A percentile compares a stretch with the other conserved stretches of the same genome.
Evolutionary conservation across 30 jellyfish, hydroid and myxozoan genomes (phyloP).

Genomic region (Rhopilema esculentum): DNA sequence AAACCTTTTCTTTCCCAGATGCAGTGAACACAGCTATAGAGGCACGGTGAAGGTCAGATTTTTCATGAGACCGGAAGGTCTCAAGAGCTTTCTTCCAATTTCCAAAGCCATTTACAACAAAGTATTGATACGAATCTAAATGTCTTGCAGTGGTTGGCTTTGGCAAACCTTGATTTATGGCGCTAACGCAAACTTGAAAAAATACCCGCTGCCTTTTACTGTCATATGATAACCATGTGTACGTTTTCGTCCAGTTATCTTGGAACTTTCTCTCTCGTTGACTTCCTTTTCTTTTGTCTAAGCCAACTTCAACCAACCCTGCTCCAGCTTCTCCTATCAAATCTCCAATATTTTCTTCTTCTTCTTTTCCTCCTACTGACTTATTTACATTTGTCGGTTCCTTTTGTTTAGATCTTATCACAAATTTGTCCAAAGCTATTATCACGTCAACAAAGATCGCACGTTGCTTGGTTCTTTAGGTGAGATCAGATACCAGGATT

Average conservation of each 20-base stretch:
- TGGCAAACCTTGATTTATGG: slow-evolving; percentile 40
- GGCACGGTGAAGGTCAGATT: slow-evolving; percentile 52
- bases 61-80: slow-evolving; percentile 42
- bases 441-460: slow-evolving; percentile 2
- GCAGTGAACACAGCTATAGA: slow-evolving; percentile 21
- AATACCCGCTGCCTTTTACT: slow-evolving; percentile 26
- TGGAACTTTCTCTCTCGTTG: slow-evolving; percentile 28
- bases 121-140: slow-evolving; percentile 43
- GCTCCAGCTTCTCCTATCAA: neutral
- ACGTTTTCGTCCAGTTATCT: slow-evolving; percentile 13
- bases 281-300: neutral
- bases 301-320: slow-evolving; percentile 6
- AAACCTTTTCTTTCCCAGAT: slow-evolving; percentile 26
- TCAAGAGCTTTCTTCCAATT: slow-evolving; percentile 39
- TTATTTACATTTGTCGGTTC: slow-evolving; percentile 30
- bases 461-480: neutral
- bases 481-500: too few species aligned
- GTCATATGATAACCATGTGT: slow-evolving; percentile 22
- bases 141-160: slow-evolving; percentile 55
- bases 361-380: slow-evolving; percentile 12
- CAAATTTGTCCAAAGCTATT: slow-evolving; percentile 2
- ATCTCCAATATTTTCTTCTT: slow-evolving; percentile 12
- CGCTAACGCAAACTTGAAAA: slow-evolving; percentile 21
- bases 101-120: slow-evolving; percentile 35
- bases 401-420: slow-evolving; percentile 22